Evolutionary conservation across 2,888 invertebrate species (phyloP).

Genomic region (Sminthurinus aureus): DNA sequence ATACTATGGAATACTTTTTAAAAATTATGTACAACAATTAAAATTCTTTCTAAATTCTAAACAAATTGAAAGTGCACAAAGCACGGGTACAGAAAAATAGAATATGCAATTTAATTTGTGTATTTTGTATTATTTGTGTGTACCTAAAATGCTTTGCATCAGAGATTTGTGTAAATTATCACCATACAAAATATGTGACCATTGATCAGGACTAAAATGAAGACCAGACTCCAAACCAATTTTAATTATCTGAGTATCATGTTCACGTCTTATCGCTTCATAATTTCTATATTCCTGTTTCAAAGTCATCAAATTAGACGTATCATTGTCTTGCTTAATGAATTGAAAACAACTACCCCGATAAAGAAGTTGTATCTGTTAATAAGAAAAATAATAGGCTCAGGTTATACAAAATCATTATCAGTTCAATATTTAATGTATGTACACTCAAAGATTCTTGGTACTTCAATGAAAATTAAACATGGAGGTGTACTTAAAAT

Average conservation of each 20-base stretch:
- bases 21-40: too few species aligned
- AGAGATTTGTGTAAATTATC: conserved; percentile 95
- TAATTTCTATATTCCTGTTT: conserved; percentile 97
- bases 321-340: conserved; percentile 87
- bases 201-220: conserved; percentile 96
- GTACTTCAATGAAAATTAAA: too few species aligned
- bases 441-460: too few species aligned
- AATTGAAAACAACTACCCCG: conserved; percentile 99
- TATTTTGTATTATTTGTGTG: conserved; percentile 62
- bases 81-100: too few species aligned
- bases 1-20: too few species aligned
- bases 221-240: conserved; percentile 97
- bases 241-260: conserved; percentile 98
- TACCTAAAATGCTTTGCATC: conserved; percentile 94
- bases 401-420: too few species aligned
- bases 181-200: conserved; percentile 96
- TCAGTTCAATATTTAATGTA: too few species aligned
- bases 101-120: neutral
- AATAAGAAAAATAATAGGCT: too few species aligned
- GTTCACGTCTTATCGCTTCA: conserved; percentile 90
- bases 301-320: conserved; percentile 96
- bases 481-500: too few species aligned
- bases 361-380: conserved; percentile 95
- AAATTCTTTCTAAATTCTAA: neutral
- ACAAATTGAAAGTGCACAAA: neutral